Evolutionary conservation across 2,888 invertebrate genomes (phyloP).

Genomic region (Calameuta pallipes): DNA sequence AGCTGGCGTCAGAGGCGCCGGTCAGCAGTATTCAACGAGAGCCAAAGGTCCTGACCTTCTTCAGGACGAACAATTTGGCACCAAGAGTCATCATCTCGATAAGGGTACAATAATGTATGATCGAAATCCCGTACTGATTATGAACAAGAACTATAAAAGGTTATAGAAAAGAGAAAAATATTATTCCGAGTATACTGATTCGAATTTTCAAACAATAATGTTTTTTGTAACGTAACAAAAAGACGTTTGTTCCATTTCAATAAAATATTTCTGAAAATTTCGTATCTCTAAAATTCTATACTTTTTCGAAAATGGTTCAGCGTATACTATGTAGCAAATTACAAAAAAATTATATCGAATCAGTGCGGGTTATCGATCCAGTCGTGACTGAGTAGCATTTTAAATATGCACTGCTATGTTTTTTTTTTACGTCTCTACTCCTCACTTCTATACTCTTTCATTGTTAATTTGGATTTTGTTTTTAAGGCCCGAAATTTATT

Average conservation of each 20-base stretch:
- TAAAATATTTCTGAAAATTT: not conserved
- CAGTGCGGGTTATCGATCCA: not conserved
- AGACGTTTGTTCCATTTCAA: not conserved
- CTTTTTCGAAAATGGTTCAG: too few relatives aligned
- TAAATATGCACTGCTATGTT: not conserved
- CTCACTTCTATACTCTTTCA: not conserved
- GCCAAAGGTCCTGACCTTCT: conserved; percentile 58
- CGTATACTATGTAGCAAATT: not conserved
- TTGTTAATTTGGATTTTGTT: not conserved
- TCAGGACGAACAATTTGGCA: conserved; percentile 60
- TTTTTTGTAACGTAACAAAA: not conserved
- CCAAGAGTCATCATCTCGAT: conserved; percentile 53
- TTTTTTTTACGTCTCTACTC: not conserved
- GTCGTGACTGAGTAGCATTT: not conserved
- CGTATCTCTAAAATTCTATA: not conserved
- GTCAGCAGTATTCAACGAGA: conserved; percentile 52
- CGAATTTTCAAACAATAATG: not conserved
- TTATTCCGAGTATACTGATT: not conserved
- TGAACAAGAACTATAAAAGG: not conserved
- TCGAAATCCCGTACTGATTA: not conserved
- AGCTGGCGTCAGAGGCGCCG: conserved; percentile 54
- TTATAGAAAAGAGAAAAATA: not conserved
- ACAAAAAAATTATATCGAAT: not conserved
- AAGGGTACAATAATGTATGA: conserved; percentile 41
- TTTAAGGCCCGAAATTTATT: not conserved